Evolutionary conservation across 2,113 vertebrate genomes (phyloP).

Genomic region (Scomber colias): DNA sequence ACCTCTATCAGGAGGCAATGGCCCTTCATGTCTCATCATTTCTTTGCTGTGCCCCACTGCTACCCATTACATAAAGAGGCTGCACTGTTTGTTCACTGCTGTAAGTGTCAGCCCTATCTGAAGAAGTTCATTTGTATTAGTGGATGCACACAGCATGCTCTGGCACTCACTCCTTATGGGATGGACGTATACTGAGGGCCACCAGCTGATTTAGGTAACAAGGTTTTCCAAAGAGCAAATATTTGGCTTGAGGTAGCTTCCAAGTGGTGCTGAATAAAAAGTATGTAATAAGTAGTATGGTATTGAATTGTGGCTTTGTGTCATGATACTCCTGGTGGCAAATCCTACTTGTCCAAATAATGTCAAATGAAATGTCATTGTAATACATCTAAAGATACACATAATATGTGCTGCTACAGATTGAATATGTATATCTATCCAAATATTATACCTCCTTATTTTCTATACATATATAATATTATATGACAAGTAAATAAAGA

Average conservation of each 20-base stretch:
- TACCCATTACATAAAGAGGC: constrained; percentile 83
- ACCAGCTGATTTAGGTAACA: constrained; percentile 85
- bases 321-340: constrained; percentile 28
- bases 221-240: constrained; percentile 83
- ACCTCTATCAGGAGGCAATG: constrained; percentile 68
- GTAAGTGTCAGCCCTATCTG: constrained; percentile 78
- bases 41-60: constrained; percentile 81
- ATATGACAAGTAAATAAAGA: constrained; percentile 10
- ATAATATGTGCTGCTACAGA: constrained; percentile 32
- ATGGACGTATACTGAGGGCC: constrained; percentile 73
- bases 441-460: constrained; percentile 23
- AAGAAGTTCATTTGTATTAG: constrained; percentile 86
- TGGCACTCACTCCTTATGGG: constrained; percentile 66
- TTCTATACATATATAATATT: background rate
- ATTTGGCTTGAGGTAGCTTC: constrained; percentile 72
- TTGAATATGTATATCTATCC: constrained; percentile 13
- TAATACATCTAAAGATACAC: constrained; percentile 11
- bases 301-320: constrained; percentile 58
- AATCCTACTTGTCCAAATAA: constrained; percentile 58
- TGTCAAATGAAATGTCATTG: constrained; percentile 46
- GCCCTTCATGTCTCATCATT: constrained; percentile 77
- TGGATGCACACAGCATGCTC: constrained; percentile 80
- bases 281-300: constrained; percentile 32
- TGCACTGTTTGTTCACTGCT: constrained; percentile 82
- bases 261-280: constrained; percentile 64